phyloP scores from a whole-genome alignment of 2,888 invertebrate species.

The Cinara cedri region DNA sequence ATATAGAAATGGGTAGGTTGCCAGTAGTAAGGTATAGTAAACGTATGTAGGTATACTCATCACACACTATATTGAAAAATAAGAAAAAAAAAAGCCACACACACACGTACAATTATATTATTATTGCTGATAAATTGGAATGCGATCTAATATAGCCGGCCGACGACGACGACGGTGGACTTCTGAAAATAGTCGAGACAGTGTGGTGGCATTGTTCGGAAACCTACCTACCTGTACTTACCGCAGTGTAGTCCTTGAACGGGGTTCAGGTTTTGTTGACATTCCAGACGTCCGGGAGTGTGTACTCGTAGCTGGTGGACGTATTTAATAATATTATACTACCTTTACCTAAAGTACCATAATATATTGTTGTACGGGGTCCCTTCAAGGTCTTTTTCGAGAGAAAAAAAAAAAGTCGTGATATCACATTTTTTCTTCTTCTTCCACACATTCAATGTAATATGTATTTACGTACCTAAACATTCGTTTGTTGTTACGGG shows the following conservation, averaged over 20 bases:
- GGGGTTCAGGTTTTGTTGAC: conserved; percentile 57
- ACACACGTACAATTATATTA: conserved; percentile 26
- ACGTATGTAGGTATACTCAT: neutral
- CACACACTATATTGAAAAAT: conserved; percentile 14
- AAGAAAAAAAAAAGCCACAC: conserved; percentile 39
- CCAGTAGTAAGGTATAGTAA: no score
- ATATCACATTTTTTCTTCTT: conserved; percentile 33
- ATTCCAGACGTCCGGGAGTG: conserved; percentile 54
- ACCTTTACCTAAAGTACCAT: conserved; percentile 37
- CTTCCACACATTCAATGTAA: neutral
- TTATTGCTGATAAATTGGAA: conserved; percentile 45
- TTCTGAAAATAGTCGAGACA: conserved; percentile 52
- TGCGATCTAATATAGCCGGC: conserved; percentile 47
- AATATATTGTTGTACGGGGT: conserved; percentile 40
- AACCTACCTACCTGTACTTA: conserved; percentile 10
- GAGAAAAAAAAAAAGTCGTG: conserved; percentile 43
- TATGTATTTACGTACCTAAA: conserved; percentile 11
- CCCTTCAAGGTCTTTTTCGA: conserved; percentile 54
- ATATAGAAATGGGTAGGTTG: neutral
- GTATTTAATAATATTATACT: neutral
- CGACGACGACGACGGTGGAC: conserved; percentile 28
- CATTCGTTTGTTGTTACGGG: conserved; percentile 36
- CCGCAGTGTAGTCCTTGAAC: conserved; percentile 52
- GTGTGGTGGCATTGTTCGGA: conserved; percentile 49
- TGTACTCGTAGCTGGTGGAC: conserved; percentile 9